A percentile compares a stretch with the other conserved stretches of the same genome.
phyloP scores from a whole-genome alignment of 2,888 invertebrate genomes.

The Cryptus armator region DNA sequence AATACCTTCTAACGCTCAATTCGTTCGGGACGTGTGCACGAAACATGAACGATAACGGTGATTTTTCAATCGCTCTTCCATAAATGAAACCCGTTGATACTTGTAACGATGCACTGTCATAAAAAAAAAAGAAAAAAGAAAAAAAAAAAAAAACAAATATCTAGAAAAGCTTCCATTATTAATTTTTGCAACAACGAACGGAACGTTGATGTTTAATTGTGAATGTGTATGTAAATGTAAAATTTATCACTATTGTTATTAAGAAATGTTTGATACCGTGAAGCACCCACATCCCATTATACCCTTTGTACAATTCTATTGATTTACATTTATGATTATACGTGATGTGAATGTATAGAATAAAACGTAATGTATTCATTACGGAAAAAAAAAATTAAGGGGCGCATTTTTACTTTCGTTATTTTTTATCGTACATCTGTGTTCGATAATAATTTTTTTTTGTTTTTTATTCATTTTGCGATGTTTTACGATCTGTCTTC shows the following conservation, averaged over 20 bases:
- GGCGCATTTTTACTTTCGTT: not conserved
- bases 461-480: conserved; percentile 28
- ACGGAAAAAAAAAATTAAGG: conserved; percentile 7
- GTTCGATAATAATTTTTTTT: not conserved
- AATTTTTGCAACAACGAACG: conserved; percentile 13
- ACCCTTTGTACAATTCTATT: conserved; percentile 59
- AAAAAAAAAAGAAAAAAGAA: conserved; percentile 6
- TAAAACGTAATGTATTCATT: conserved; percentile 62
- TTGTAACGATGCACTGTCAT: conserved; percentile 1
- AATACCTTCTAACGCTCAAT: conserved; percentile 20
- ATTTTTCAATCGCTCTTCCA: conserved; percentile 12
- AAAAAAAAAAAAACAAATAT: not conserved
- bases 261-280: conserved; percentile 34
- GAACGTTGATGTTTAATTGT: conserved; percentile 2
- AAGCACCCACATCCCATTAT: conserved; percentile 39
- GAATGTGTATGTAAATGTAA: conserved; percentile 7
- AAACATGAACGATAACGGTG: conserved; percentile 19
- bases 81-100: not conserved
- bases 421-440: not conserved
- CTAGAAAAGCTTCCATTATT: not conserved
- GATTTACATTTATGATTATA: conserved; percentile 56
- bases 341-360: conserved; percentile 54
- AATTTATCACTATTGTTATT: conserved; percentile 22
- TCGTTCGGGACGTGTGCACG: conserved; percentile 4
- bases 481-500: not conserved